These are phyloP conservation scores for Ceratothoa steindachneri DNA, from an alignment of 2,888 invertebrate genomes.

Conservation along the genomic window DNA sequence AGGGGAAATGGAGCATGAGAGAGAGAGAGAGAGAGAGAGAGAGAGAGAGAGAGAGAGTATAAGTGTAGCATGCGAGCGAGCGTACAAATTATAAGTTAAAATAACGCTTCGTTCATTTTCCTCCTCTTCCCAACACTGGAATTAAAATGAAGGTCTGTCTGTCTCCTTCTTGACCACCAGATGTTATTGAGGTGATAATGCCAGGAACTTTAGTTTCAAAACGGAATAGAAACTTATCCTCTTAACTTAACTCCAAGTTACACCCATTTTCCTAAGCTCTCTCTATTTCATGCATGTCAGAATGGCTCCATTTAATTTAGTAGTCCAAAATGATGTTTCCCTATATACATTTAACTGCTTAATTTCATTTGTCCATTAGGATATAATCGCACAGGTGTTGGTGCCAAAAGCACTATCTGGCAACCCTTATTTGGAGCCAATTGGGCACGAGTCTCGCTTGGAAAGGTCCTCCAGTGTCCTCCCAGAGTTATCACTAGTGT, in stretches of 20 bases:
- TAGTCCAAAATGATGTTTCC: background rate
- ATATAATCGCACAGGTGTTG: background rate
- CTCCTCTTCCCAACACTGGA: too few species aligned
- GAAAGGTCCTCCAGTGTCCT: background rate
- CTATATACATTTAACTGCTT: background rate
- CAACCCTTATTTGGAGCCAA: slow-evolving; percentile 8
- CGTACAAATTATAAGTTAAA: too few species aligned
- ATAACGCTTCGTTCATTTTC: too few species aligned
- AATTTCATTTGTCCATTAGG: background rate
- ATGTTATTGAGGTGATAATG: background rate
- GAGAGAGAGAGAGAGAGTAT: too few species aligned
- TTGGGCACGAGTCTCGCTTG: background rate
- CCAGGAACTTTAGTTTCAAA: background rate
- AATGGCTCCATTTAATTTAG: background rate
- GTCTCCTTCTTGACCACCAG: background rate
- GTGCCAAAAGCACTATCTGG: slow-evolving; percentile 2
- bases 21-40: too few species aligned
- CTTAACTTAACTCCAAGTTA: background rate
- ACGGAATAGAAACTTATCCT: background rate
- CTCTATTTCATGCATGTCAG: background rate
- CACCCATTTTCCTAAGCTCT: background rate
- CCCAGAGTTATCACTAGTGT: background rate
- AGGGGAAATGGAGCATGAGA: too few species aligned
- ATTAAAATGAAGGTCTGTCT: background rate
- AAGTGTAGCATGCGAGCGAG: too few species aligned